Evolutionary conservation across 1,140 invertebrate species (phyloP).

Genomic region (Lordiphosa clarofinis): DNA sequence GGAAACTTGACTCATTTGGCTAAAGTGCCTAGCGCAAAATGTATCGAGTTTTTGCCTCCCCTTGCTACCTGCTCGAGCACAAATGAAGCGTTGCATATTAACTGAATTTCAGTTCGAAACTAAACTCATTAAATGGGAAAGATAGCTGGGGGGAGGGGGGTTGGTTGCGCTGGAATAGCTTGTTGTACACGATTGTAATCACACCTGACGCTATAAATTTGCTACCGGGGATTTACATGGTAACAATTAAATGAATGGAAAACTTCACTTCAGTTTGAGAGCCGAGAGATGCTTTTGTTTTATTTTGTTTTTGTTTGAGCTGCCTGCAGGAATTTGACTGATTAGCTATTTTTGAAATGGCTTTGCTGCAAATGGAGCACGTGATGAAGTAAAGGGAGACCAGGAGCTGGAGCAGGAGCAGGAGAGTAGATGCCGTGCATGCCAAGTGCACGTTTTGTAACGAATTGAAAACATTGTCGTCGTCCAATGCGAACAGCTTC

Average conservation of each 20-base stretch:
- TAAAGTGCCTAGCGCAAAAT: slow-evolving; percentile 62
- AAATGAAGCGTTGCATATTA: slow-evolving; percentile 61
- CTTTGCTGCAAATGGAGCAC: slow-evolving; percentile 63
- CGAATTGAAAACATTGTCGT: slow-evolving; percentile 60
- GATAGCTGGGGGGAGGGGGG: no score
- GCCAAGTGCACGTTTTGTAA: slow-evolving; percentile 54
- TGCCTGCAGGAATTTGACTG: slow-evolving; percentile 63
- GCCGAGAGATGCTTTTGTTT: slow-evolving; percentile 28
- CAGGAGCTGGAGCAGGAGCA: no score
- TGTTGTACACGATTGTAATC: slow-evolving; percentile 50
- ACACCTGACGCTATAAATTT: slow-evolving; percentile 63
- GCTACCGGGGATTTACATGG: slow-evolving; percentile 54
- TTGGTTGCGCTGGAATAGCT: slow-evolving; percentile 11
- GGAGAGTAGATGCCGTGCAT: slow-evolving; percentile 16
- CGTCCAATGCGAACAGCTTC: slow-evolving; percentile 20
- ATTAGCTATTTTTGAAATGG: slow-evolving; percentile 69
- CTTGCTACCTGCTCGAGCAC: slow-evolving; percentile 14
- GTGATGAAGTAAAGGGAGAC: slow-evolving; percentile 32
- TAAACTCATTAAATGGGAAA: slow-evolving; percentile 65
- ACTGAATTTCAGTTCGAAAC: slow-evolving; percentile 70
- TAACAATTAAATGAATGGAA: slow-evolving; percentile 68
- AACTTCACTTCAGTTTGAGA: slow-evolving; percentile 21
- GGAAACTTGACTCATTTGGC: slow-evolving; percentile 59
- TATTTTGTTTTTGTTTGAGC: slow-evolving; percentile 11
- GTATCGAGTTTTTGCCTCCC: slow-evolving; percentile 50